Evolutionary conservation across 2,113 vertebrate genomes (phyloP).

Genomic region (Talpa occidentalis): DNA sequence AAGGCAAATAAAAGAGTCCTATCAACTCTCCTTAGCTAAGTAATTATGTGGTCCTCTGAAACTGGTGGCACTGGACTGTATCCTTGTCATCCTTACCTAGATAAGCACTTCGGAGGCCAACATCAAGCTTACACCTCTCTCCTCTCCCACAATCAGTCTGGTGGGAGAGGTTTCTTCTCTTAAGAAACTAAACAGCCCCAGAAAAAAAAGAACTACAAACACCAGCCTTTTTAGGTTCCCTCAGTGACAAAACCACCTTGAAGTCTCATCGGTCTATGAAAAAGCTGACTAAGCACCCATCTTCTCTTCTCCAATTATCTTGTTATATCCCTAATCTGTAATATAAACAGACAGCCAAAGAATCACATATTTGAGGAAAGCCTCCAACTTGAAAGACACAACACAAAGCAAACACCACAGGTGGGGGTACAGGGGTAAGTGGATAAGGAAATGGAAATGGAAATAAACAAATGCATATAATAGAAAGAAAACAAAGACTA

Average conservation of each 20-base stretch:
- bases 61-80: neutral
- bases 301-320: neutral
- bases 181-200: neutral
- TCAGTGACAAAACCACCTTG: neutral
- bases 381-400: neutral
- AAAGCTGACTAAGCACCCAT: neutral
- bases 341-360: neutral
- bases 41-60: neutral
- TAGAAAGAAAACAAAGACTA: neutral
- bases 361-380: conserved; percentile 1
- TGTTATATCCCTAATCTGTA: conserved; percentile 5
- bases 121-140: neutral
- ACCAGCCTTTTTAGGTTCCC: neutral
- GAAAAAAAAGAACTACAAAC: neutral
- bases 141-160: neutral
- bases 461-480: conserved; percentile 1
- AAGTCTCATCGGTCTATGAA: neutral
- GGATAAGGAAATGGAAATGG: neutral
- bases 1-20: neutral
- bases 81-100: neutral
- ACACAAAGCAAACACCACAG: neutral
- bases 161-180: neutral
- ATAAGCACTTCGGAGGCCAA: neutral
- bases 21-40: neutral
- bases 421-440: neutral